Evolutionary conservation across 2,113 vertebrate genomes (phyloP).

Genomic region (Grammomys surdaster): DNA sequence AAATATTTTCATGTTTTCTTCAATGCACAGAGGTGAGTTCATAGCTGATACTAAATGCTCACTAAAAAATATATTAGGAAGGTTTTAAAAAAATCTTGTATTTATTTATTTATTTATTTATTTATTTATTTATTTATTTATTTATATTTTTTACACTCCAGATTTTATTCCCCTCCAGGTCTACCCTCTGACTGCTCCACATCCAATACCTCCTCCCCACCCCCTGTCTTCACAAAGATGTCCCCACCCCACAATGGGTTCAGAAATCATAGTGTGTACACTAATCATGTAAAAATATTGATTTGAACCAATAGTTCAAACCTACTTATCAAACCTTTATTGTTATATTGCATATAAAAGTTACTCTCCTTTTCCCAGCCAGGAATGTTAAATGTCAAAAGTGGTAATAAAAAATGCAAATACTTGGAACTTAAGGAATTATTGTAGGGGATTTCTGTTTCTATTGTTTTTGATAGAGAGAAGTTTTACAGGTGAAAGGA

Average conservation of each 20-base stretch:
- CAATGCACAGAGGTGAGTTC: neutral
- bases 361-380: neutral
- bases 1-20: neutral
- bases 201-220: too few species aligned
- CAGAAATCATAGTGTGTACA: conserved; percentile 52
- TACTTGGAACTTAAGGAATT: neutral
- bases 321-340: neutral
- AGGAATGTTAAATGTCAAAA: neutral
- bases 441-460: neutral
- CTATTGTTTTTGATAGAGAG: neutral
- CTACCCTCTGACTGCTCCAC: too few species aligned
- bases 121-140: too few species aligned
- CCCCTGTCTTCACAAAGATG: too few species aligned
- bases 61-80: neutral
- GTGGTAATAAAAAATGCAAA: neutral
- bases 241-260: neutral
- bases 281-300: neutral
- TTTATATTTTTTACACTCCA: too few species aligned
- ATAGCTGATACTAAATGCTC: conserved; percentile 8
- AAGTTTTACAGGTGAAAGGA: neutral
- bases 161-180: too few species aligned
- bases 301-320: conserved; percentile 35
- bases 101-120: too few species aligned
- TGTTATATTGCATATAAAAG: neutral
- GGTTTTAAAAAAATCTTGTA: neutral